Evolutionary conservation across 2,113 vertebrate genomes (phyloP), one percentile per base, ranked within the genome.

Genomic region (Hippocampus comes): DNA sequence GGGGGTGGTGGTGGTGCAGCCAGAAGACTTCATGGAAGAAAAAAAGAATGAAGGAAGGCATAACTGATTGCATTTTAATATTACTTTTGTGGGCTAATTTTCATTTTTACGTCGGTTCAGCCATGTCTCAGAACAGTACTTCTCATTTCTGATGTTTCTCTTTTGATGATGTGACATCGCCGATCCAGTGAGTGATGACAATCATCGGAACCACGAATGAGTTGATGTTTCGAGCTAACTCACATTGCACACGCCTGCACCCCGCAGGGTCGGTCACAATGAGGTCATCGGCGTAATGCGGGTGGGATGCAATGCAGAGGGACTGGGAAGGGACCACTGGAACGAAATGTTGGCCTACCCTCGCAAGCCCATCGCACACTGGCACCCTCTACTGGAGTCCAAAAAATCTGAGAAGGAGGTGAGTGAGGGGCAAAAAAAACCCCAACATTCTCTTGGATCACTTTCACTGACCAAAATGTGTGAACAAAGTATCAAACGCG

Each of bases 381-480:
- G 97, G 97, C 97, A 99, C 87, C 94, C 93, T 38, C 90, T 99
- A 82, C 92, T 94, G 92, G 97, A 99, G 92, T 92, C 94, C 78
- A 99, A 98, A 91, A 99, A 97, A 74, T 97, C 97, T 56, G 96
- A 96, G 91, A 98, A 98, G 87, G 96, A 98, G 95, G 97, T 97
- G 43, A n/a, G 83, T 68, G 55, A 30, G 21, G 27, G 15, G 2
- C 2, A 41, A 10, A 15, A 64, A 34, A 46, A 46, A 12, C 14
- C 14, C 0, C 3, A 6, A 34, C 10, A 53, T 71, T 34, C 46
- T 46, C 41, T 18, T 25, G 63, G 15, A 30, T 60, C 14, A 17
- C 25, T 60, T 3, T 1, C n/a, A 4, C 4, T 48, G 46, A 15
- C 8, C 46, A 15, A 48, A 48, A 10, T 48, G 15, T 34, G 30